A percentile compares a stretch with the other conserved stretches of the same genome.
These are phyloP conservation scores for Tinea trinotella DNA, from an alignment of 2,888 invertebrate species.

Conservation along the genomic window DNA sequence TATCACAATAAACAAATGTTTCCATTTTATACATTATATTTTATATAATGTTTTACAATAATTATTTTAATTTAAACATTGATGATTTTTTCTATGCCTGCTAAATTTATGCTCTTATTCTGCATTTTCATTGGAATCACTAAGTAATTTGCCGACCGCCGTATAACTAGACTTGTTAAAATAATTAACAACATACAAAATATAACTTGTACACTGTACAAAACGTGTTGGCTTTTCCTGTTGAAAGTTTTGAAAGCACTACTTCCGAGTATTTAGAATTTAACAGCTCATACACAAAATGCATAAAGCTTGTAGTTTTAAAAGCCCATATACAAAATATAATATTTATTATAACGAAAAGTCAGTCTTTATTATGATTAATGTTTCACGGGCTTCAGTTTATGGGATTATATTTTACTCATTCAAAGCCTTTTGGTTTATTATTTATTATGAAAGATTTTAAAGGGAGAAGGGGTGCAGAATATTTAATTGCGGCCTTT, in stretches of 20 bases:
- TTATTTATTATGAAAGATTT: not conserved
- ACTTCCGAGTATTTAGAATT: not conserved
- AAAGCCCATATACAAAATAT: not conserved
- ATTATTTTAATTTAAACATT: no score
- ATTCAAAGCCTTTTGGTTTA: not conserved
- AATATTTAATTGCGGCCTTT: not conserved
- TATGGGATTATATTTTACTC: not conserved
- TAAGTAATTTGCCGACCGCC: no score
- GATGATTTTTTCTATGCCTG: no score
- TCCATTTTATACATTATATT: no score
- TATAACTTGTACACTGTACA: no score
- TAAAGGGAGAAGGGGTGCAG: not conserved
- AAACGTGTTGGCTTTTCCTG: not conserved
- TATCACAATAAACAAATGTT: no score
- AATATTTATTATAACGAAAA: constrained; percentile 7
- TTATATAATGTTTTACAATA: no score
- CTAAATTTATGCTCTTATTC: no score
- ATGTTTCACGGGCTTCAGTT: not conserved
- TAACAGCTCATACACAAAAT: not conserved
- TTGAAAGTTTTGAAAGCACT: constrained; percentile 3
- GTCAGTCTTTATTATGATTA: not conserved
- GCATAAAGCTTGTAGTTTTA: constrained; percentile 2
- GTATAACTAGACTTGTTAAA: no score
- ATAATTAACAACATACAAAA: no score
- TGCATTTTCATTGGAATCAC: no score